phyloP scores from a whole-genome alignment of 1,140 invertebrate genomes.

The Spodoptera litura region DNA sequence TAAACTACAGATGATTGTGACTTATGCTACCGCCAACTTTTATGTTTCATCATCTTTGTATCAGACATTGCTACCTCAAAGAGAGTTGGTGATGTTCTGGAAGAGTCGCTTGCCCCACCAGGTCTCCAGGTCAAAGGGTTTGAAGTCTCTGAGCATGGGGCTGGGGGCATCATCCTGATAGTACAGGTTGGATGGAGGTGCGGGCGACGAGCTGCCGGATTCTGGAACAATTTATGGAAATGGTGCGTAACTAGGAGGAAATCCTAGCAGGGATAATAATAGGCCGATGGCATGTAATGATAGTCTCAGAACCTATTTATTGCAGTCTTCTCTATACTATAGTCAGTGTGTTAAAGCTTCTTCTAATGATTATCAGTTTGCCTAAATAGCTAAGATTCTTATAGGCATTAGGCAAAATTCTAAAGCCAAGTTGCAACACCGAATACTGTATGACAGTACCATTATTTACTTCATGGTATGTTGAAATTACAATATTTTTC shows the following conservation, averaged over 20 bases:
- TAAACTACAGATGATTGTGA: slow-evolving; percentile 84
- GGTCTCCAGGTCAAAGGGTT: slow-evolving; percentile 94
- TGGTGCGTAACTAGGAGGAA: not conserved
- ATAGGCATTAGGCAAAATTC: too few species aligned
- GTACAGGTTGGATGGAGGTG: slow-evolving; percentile 84
- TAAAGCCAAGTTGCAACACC: too few species aligned
- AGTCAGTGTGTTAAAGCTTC: too few species aligned
- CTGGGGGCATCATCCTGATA: slow-evolving; percentile 91
- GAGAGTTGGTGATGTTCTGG: slow-evolving; percentile 92
- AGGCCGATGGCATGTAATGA: too few species aligned
- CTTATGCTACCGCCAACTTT: slow-evolving; percentile 76
- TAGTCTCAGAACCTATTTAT: too few species aligned
- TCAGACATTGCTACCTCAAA: slow-evolving; percentile 78
- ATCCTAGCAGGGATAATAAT: too few species aligned
- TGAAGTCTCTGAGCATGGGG: slow-evolving; percentile 90
- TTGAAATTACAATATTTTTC: too few species aligned
- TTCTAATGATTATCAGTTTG: too few species aligned
- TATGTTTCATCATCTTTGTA: slow-evolving; percentile 60
- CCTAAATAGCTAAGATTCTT: too few species aligned
- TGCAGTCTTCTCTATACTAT: too few species aligned
- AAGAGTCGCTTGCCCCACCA: slow-evolving; percentile 95
- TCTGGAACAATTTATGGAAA: slow-evolving; percentile 56
- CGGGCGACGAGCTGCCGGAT: slow-evolving; percentile 81
- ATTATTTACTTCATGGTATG: too few species aligned
- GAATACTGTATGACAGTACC: too few species aligned